These are phyloP conservation scores for Drosophila santomea DNA, from an alignment of 1,140 invertebrate genomes.

Conservation along the genomic window DNA sequence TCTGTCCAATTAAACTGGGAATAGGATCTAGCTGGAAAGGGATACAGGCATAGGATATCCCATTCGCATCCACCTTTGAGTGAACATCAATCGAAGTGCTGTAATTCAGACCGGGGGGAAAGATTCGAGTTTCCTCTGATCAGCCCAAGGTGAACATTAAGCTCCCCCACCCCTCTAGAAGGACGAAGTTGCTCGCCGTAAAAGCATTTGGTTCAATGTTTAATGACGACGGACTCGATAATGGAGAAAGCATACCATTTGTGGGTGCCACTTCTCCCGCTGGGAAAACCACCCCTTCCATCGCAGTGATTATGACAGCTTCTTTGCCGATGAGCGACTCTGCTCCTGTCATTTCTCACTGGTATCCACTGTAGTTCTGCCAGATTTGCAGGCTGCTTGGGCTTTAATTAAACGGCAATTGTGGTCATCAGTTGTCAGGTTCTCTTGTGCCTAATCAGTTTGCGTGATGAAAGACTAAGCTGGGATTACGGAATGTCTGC, in stretches of 20 bases:
- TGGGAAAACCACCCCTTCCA: constrained; percentile 18
- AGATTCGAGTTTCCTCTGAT: constrained; percentile 24
- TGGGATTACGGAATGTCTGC: constrained; percentile 54
- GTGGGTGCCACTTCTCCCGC: constrained; percentile 3
- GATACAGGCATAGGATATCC: not conserved
- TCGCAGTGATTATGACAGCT: constrained; percentile 59
- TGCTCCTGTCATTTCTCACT: constrained; percentile 37
- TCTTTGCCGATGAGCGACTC: not conserved
- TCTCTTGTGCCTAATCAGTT: constrained; percentile 61
- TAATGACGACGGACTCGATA: constrained; percentile 56
- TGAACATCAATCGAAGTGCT: constrained; percentile 39
- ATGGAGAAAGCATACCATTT: constrained; percentile 33
- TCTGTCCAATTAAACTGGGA: too few species aligned
- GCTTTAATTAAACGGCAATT: constrained; percentile 72
- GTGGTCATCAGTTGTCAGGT: constrained; percentile 43
- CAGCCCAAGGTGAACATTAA: constrained; percentile 11
- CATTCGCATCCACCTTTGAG: not conserved
- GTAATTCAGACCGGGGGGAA: not conserved
- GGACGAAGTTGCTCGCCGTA: constrained; percentile 12
- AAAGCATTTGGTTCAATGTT: constrained; percentile 55
- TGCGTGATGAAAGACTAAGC: constrained; percentile 63
- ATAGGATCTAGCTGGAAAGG: not conserved
- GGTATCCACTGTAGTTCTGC: constrained; percentile 20
- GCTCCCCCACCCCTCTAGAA: not conserved
- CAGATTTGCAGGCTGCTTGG: constrained; percentile 18